A percentile compares a stretch with the other conserved stretches of the same genome.
Evolutionary conservation across 1,140 invertebrate genomes (phyloP).

Genomic region (Megalopta genalis): DNA sequence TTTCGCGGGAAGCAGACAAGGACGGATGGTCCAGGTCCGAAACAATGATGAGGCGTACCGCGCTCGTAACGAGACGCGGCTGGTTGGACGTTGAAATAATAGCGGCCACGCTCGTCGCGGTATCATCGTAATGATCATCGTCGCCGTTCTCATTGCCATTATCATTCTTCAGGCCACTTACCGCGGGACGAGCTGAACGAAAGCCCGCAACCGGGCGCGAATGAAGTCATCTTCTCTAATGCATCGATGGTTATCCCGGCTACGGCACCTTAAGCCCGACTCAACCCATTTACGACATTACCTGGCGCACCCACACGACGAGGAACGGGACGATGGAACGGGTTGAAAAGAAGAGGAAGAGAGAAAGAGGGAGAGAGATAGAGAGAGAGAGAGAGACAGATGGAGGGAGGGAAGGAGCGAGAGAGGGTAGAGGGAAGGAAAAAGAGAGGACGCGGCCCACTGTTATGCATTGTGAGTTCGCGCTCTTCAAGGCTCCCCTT

Average conservation of each 20-base stretch:
- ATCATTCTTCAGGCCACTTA: slow-evolving; percentile 63
- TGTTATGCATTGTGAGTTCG: slow-evolving; percentile 45
- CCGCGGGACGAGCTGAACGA: slow-evolving; percentile 41
- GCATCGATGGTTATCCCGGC: slow-evolving; percentile 70
- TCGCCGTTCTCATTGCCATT: slow-evolving; percentile 69
- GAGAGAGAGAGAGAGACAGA: neutral
- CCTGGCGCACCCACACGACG: slow-evolving; percentile 46
- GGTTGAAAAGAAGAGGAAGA: neutral
- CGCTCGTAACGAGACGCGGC: slow-evolving; percentile 38
- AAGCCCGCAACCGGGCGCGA: slow-evolving; percentile 49
- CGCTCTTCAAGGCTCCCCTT: slow-evolving; percentile 27
- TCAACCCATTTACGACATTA: slow-evolving; percentile 65
- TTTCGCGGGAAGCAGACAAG: neutral
- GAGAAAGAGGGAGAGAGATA: neutral
- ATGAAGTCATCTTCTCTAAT: slow-evolving; percentile 74
- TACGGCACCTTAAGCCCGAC: slow-evolving; percentile 57
- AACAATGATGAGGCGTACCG: slow-evolving; percentile 47
- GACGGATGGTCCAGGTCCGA: slow-evolving; percentile 33
- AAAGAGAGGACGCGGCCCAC: neutral
- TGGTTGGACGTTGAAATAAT: slow-evolving; percentile 49
- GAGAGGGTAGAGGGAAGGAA: neutral
- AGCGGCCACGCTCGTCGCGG: slow-evolving; percentile 19
- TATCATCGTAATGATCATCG: slow-evolving; percentile 57
- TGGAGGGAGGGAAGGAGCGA: neutral
- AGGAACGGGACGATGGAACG: neutral